Percentiles rank a stretch among this genome's conserved stretches.
Evolutionary conservation across 2,113 vertebrate genomes (phyloP).

Genomic region (Macquaria ambigua): DNA sequence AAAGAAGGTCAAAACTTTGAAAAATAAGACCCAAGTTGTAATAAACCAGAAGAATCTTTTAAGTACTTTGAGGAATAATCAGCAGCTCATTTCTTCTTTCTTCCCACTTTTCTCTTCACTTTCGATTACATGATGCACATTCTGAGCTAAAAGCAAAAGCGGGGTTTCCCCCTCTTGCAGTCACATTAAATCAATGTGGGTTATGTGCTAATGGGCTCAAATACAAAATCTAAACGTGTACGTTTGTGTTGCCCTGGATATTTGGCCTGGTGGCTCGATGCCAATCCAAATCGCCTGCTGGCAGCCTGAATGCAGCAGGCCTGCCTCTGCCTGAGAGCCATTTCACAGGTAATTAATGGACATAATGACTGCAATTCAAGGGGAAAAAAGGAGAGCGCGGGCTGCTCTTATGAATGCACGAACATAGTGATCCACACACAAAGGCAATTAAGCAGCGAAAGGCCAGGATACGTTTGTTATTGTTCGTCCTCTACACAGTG

Average conservation of each 20-base stretch:
- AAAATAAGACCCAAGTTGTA: not conserved
- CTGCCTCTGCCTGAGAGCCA: conserved; percentile 68
- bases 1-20: not conserved
- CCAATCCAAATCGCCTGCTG: conserved; percentile 66
- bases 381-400: conserved; percentile 11
- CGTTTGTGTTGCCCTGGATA: conserved; percentile 35
- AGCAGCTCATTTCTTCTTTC: not conserved
- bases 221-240: conserved; percentile 42
- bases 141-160: not conserved
- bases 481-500: not conserved
- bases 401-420: conserved; percentile 40
- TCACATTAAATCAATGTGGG: conserved; percentile 26
- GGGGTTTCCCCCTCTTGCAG: not conserved
- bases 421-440: conserved; percentile 44
- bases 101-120: not conserved
- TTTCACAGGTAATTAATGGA: conserved; percentile 87
- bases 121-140: not conserved
- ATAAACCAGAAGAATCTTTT: not conserved
- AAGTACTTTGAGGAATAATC: not conserved
- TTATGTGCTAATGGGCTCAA: conserved; percentile 38
- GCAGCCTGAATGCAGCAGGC: conserved; percentile 53
- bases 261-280: conserved; percentile 51
- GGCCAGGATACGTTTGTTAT: not conserved
- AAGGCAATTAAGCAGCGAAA: conserved; percentile 8
- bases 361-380: conserved; percentile 79